These are phyloP conservation scores for Anoplopoma fimbria DNA, from an alignment of 2,113 vertebrate genomes.

Conservation along the genomic window DNA sequence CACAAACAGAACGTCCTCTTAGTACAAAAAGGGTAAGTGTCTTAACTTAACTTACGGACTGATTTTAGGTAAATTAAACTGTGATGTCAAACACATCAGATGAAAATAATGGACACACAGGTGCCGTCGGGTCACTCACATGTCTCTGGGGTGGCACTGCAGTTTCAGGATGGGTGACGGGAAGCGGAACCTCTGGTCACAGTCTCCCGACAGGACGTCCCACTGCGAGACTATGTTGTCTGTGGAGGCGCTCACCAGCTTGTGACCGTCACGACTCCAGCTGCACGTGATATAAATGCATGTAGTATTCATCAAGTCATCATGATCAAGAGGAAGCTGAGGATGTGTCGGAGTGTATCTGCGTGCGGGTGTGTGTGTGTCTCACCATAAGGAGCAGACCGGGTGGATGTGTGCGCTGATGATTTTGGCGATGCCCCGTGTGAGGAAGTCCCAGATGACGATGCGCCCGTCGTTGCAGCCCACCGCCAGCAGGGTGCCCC, in stretches of 20 bases:
- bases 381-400: slow-evolving; percentile 95
- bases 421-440: slow-evolving; percentile 97
- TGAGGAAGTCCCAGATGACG: slow-evolving; percentile 99
- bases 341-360: neutral
- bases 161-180: slow-evolving; percentile 97
- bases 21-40: neutral
- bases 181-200: slow-evolving; percentile 97
- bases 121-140: slow-evolving; percentile 85
- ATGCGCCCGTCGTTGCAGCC: slow-evolving; percentile 98
- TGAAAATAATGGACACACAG: neutral
- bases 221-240: slow-evolving; percentile 99
- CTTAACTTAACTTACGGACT: neutral
- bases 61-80: neutral
- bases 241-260: slow-evolving; percentile 96
- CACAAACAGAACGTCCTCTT: neutral
- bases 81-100: neutral
- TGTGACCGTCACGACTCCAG: slow-evolving; percentile 99
- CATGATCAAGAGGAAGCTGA: neutral
- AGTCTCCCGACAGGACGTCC: slow-evolving; percentile 97
- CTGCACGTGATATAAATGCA: slow-evolving; percentile 70
- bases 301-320: neutral
- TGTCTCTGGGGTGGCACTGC: slow-evolving; percentile 95
- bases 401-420: slow-evolving; percentile 99
- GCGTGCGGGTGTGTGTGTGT: neutral
- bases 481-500: slow-evolving; percentile 97